Conservation (phyloP, 2,797 vertebrate genomes). For the Morelia viridis region DNA sequence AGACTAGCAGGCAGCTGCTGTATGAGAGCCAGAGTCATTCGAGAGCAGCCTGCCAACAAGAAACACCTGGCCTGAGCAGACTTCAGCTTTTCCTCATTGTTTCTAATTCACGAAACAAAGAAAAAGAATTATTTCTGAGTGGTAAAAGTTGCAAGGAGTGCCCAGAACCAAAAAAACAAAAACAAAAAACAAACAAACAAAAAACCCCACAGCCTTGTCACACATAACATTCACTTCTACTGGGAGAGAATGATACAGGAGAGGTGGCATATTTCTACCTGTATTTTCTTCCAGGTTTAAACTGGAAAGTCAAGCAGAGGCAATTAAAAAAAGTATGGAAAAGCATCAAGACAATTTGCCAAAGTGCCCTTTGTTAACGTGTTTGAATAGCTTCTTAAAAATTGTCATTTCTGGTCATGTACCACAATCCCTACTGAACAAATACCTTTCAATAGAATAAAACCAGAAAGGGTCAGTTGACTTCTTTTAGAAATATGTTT, state of each 20-base stretch:
- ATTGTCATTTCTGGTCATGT: slow-evolving; percentile 15
- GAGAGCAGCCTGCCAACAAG: slow-evolving; percentile 81
- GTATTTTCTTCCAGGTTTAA: slow-evolving; percentile 47
- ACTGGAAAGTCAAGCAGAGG: slow-evolving; percentile 54
- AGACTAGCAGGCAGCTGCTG: slow-evolving; percentile 88
- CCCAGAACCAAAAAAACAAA: slow-evolving; percentile 2
- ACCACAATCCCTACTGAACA: neutral
- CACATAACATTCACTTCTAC: slow-evolving; percentile 46
- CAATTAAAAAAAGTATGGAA: slow-evolving; percentile 41
- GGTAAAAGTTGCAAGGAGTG: slow-evolving; percentile 70
- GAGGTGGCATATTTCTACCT: slow-evolving; percentile 58
- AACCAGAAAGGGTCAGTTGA: slow-evolving; percentile 28
- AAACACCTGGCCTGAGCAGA: slow-evolving; percentile 83
- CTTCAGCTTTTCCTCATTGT: slow-evolving; percentile 76
- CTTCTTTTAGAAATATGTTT: slow-evolving; percentile 10
- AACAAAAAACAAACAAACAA: slow-evolving; percentile 16
- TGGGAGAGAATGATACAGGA: slow-evolving; percentile 44
- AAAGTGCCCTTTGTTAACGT: slow-evolving; percentile 39
- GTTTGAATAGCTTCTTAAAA: slow-evolving; percentile 22
- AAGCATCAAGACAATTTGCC: neutral
- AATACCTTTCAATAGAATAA: slow-evolving; percentile 9
- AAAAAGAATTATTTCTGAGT: slow-evolving; percentile 76
- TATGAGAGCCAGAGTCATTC: slow-evolving; percentile 80
- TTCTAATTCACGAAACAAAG: slow-evolving; percentile 76
- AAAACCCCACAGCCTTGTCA: neutral